Conservation (phyloP, 2,797 vertebrate genomes). For the Cyclura pinguis region DNA sequence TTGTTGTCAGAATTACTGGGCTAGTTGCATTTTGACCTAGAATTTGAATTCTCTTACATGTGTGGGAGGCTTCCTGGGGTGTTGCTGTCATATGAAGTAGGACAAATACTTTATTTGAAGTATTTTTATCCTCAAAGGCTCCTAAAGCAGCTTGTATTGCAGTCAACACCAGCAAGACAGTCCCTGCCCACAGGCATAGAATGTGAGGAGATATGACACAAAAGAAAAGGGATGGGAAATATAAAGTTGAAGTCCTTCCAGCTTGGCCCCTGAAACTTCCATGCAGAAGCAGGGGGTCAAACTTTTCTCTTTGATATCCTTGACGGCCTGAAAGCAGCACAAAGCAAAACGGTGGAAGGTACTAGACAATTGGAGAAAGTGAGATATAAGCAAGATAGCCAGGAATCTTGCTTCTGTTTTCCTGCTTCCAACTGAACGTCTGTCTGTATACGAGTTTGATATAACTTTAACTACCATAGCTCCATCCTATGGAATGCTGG, state of each 20-base stretch:
- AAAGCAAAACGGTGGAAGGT: not conserved
- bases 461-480: too few relatives aligned
- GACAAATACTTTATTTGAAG: not conserved
- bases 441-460: too few relatives aligned
- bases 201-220: too few relatives aligned
- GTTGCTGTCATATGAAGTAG: not conserved
- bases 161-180: too few relatives aligned
- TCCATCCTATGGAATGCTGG: too few relatives aligned
- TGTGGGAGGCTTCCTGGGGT: not conserved
- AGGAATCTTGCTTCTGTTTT: not conserved
- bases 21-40: not conserved
- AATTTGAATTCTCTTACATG: not conserved
- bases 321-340: not conserved
- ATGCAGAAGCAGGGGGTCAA: not conserved
- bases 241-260: not conserved
- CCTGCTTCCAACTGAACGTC: too few relatives aligned
- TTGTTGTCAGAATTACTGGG: not conserved
- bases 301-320: not conserved
- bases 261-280: too few relatives aligned
- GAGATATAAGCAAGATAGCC: not conserved
- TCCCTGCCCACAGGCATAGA: too few relatives aligned
- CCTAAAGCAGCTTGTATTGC: not conserved
- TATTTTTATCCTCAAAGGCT: not conserved
- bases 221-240: too few relatives aligned
- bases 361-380: not conserved